Evolutionary conservation across 2,797 vertebrate genomes (phyloP).

Genomic region (Pipistrellus pipistrellus): DNA sequence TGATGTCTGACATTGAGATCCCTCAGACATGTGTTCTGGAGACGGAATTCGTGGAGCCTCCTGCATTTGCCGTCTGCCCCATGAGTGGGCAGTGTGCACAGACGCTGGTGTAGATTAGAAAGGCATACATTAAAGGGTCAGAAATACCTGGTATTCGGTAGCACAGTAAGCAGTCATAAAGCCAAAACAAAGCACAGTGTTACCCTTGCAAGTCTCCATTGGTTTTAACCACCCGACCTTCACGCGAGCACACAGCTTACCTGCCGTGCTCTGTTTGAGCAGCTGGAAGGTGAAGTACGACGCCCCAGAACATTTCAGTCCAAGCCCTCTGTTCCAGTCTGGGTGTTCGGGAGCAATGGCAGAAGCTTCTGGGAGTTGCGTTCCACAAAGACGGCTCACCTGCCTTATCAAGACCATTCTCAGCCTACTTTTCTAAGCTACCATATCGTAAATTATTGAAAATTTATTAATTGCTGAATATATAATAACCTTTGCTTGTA

Average conservation of each 20-base stretch:
- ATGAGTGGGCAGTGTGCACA: constrained; percentile 76
- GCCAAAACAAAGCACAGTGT: constrained; percentile 90
- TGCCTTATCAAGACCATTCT: constrained; percentile 96
- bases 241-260: constrained; percentile 82
- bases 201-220: constrained; percentile 86
- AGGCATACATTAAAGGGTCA: constrained; percentile 82
- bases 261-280: constrained; percentile 87
- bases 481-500: constrained; percentile 97
- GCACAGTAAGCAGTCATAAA: constrained; percentile 87
- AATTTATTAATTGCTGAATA: constrained; percentile 95
- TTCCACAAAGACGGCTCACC: constrained; percentile 92
- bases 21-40: constrained; percentile 54
- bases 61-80: constrained; percentile 67
- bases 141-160: constrained; percentile 87
- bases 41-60: constrained; percentile 67
- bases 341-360: constrained; percentile 84
- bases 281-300: constrained; percentile 82
- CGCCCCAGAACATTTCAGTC: constrained; percentile 82
- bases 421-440: constrained; percentile 93
- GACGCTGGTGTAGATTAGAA: constrained; percentile 85
- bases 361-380: constrained; percentile 88
- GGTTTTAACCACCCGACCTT: constrained; percentile 75
- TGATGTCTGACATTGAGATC: neutral
- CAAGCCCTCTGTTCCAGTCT: constrained; percentile 85
- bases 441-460: constrained; percentile 96